Evolutionary conservation across 2,888 invertebrate species (phyloP), one percentile per base, ranked within the genome.

Genomic region (Syrista parreyssii): DNA sequence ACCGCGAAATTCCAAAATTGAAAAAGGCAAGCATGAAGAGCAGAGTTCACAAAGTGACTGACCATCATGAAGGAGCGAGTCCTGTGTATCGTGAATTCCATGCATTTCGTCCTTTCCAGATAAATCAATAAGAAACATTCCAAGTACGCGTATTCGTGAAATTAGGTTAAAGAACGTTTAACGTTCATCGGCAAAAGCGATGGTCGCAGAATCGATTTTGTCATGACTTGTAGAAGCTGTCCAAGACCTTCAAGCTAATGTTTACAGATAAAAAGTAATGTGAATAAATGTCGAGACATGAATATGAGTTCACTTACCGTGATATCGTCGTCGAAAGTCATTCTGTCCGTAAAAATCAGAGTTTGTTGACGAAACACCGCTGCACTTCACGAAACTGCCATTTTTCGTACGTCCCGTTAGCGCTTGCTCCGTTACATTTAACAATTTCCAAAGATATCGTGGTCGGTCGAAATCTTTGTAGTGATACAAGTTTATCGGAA

Each of bases 111-210:
- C 40, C 23, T 35, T 33, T 40, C 40, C 34, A 33, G 35, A 40
- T 36, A 36, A 15, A 11, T 31, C 40, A 31, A 32, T 55, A 75
- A 40, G 36, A 36, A 31, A 30, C 36, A 73, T 23, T n/a, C 9
- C 2, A 15, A 74, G 68, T 33, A 32, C 31, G 55, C 30, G n/a
- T 30, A 31, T 32, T 32, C 71, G 71, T 71, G 78, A 76, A 86
- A 86, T 84, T 82, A 84, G 86, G 86, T 86, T 86, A 86, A 85
- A 83, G 31, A 33, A 73, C n/a, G 73, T 4, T 31, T 73, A 15
- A 68, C n/a, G 31, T 71, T 15, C 31, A 33, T 71, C 71, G 31
- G 71, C 74, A 33, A 35, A 34, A 73, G 31, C 74, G 35, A 73
- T 73, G 33, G 74, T 35, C 34, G 74, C 36, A 30, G 74, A 12